Conservation (phyloP, 2,113 vertebrate species). For the Marcusenius ussheri region DNA sequence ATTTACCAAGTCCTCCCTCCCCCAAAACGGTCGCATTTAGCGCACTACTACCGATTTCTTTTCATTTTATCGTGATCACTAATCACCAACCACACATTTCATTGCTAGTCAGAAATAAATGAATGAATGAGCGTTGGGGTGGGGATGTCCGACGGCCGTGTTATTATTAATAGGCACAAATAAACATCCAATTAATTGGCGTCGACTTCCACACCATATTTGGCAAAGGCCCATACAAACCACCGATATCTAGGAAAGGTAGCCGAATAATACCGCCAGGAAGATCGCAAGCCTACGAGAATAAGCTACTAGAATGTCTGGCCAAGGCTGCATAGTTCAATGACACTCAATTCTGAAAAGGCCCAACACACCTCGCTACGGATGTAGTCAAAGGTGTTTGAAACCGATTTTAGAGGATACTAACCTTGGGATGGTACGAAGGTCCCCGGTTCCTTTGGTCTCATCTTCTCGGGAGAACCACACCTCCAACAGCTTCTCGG, state of each 20-base stretch:
- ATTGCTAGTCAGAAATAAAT: neutral
- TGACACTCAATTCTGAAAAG: neutral
- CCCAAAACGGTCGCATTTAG: neutral
- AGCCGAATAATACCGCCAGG: neutral
- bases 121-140: neutral
- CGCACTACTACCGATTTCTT: neutral
- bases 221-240: neutral
- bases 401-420: constrained; percentile 27
- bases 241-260: neutral
- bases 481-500: constrained; percentile 96
- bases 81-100: neutral
- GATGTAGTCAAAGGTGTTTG: neutral
- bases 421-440: constrained; percentile 92
- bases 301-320: neutral
- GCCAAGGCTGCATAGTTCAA: neutral
- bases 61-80: neutral
- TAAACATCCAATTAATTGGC: neutral
- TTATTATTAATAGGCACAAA: constrained; percentile 3
- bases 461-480: constrained; percentile 95
- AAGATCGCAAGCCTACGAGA: neutral
- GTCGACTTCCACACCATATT: neutral
- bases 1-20: neutral
- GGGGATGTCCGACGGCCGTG: neutral
- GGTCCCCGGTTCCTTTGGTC: constrained; percentile 88
- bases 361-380: neutral